A percentile compares a stretch with the other conserved stretches of the same genome.
Evolutionary conservation across 2,113 vertebrate genomes (phyloP).

Genomic region (Canis aureus): DNA sequence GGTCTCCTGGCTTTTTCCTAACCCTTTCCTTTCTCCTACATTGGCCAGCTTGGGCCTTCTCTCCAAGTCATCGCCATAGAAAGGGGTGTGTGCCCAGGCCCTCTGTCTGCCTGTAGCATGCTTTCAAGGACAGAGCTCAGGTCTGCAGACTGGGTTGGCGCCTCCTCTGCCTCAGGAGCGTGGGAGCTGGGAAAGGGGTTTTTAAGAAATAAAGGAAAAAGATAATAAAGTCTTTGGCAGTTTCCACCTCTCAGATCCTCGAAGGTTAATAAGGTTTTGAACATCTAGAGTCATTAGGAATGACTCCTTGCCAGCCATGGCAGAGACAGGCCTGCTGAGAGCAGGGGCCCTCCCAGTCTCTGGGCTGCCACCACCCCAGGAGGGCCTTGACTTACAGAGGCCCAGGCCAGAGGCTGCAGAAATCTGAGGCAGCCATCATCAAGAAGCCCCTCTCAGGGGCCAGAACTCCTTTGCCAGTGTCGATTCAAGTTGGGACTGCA

Average conservation of each 20-base stretch:
- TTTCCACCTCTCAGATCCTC: conserved; percentile 33
- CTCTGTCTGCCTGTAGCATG: neutral
- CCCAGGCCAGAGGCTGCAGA: conserved; percentile 17
- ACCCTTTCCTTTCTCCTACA: conserved; percentile 26
- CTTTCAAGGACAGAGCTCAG: conserved; percentile 30
- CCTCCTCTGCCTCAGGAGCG: neutral
- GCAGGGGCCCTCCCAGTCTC: neutral
- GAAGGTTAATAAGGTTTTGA: conserved; percentile 36
- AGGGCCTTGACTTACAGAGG: neutral
- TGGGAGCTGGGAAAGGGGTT: conserved; percentile 15
- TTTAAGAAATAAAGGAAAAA: neutral
- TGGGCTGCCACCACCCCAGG: neutral
- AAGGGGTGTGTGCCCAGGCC: neutral
- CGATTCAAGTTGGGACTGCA: neutral
- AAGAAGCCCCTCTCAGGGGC: conserved; percentile 41
- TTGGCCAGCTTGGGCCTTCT: conserved; percentile 36
- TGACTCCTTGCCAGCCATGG: neutral
- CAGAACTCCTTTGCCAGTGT: neutral
- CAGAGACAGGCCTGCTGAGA: neutral
- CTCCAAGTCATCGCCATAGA: neutral
- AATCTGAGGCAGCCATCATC: conserved; percentile 46
- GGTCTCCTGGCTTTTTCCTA: conserved; percentile 71
- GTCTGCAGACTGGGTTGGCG: neutral
- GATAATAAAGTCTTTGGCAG: conserved; percentile 10
- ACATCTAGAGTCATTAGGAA: conserved; percentile 31